Evolutionary conservation across 2,113 vertebrate species (phyloP).

Genomic region (Elaphurus davidianus): DNA sequence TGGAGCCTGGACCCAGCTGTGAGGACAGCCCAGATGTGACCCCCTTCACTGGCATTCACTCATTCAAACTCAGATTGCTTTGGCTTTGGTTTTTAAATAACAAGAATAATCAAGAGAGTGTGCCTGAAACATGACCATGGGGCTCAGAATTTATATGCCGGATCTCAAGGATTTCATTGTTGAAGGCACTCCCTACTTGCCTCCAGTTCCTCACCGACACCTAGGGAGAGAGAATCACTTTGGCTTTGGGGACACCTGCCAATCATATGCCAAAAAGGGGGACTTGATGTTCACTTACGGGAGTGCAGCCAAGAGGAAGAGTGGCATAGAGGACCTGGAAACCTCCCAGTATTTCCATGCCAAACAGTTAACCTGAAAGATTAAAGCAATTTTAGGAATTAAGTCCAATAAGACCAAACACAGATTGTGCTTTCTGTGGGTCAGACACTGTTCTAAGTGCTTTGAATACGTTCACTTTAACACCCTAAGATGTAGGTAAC

Average conservation of each 20-base stretch:
- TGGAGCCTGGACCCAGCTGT: background rate
- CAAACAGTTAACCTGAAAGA: conserved; percentile 85
- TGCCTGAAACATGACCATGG: background rate
- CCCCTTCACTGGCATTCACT: background rate
- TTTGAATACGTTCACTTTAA: background rate
- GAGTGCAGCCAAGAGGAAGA: conserved; percentile 80
- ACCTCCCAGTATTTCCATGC: conserved; percentile 86
- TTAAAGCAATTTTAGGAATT: background rate
- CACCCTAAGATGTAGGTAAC: background rate
- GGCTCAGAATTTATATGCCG: background rate
- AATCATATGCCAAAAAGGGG: background rate
- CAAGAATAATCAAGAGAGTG: background rate
- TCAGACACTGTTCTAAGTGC: background rate
- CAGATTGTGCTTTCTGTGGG: background rate
- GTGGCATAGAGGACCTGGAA: conserved; percentile 76
- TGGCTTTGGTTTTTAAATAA: background rate
- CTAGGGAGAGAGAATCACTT: background rate
- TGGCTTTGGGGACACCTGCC: background rate
- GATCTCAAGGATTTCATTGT: background rate
- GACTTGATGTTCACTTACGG: conserved; percentile 80
- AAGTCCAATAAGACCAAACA: background rate
- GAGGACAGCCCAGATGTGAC: background rate
- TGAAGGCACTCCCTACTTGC: background rate
- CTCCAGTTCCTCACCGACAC: background rate
- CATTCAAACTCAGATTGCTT: background rate